A percentile compares a stretch with the other conserved stretches of the same genome.
Evolutionary conservation across 2,797 vertebrate species (phyloP).

Genomic region (Acanthiza pusilla): DNA sequence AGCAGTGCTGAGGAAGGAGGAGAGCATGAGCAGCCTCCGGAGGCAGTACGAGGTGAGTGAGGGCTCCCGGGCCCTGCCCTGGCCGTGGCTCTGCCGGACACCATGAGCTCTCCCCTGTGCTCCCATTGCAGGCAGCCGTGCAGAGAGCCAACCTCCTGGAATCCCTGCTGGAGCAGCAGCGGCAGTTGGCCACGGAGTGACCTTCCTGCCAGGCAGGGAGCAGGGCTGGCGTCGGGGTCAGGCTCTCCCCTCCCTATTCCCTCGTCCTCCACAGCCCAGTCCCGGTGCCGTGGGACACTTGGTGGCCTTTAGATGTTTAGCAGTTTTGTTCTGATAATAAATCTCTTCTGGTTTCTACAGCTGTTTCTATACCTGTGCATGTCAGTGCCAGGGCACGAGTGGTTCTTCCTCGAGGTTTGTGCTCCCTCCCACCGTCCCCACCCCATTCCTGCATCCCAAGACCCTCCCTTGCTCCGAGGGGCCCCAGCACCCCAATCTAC

Average conservation of each 20-base stretch:
- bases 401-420: accelerated
- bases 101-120: not conserved
- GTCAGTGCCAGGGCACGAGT: accelerated
- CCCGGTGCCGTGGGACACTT: accelerated
- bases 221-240: accelerated
- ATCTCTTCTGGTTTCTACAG: conserved; percentile 34
- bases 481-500: accelerated
- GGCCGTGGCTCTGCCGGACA: accelerated
- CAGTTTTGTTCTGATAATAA: conserved; percentile 46
- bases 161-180: conserved; percentile 85
- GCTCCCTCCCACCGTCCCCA: not conserved
- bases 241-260: not conserved
- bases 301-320: not conserved
- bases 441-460: not conserved
- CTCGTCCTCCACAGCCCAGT: accelerated
- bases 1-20: conserved; percentile 89
- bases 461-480: not conserved
- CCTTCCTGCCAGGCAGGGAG: accelerated
- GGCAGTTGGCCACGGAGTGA: conserved; percentile 80
- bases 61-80: not conserved
- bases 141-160: conserved; percentile 89
- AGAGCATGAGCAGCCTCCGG: conserved; percentile 82
- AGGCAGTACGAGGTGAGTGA: conserved; percentile 86
- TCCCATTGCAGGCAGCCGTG: conserved; percentile 78
- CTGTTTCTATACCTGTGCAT: accelerated